Percentiles rank a stretch among this genome's conserved stretches.
phyloP scores from a whole-genome alignment of 1,140 invertebrate species.

The Caenorhabditis elegans region WBcel235 BX284606.5:12880001-12880500 shows the following conservation, averaged over 20 bases:
- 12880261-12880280: not conserved
- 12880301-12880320: not conserved
- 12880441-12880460: too few species aligned
- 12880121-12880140: not conserved
- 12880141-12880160: not conserved
- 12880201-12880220: not conserved
- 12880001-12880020: too few species aligned
- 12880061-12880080: not conserved
- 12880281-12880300: not conserved
- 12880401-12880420: too few species aligned
- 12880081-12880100: not conserved
- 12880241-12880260: not conserved
- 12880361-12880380: too few species aligned
- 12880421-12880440: too few species aligned
- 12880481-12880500: too few species aligned
- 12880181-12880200: not conserved
- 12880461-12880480: too few species aligned
- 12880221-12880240: not conserved
- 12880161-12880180: not conserved
- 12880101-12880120: not conserved
- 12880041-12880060: conserved; percentile 14
- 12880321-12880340: not conserved
- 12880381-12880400: too few species aligned
- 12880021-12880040: not conserved
- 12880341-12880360: not conserved